Evolutionary conservation across 2,888 invertebrate species (phyloP).

Genomic region (Ferrisia virgata): DNA sequence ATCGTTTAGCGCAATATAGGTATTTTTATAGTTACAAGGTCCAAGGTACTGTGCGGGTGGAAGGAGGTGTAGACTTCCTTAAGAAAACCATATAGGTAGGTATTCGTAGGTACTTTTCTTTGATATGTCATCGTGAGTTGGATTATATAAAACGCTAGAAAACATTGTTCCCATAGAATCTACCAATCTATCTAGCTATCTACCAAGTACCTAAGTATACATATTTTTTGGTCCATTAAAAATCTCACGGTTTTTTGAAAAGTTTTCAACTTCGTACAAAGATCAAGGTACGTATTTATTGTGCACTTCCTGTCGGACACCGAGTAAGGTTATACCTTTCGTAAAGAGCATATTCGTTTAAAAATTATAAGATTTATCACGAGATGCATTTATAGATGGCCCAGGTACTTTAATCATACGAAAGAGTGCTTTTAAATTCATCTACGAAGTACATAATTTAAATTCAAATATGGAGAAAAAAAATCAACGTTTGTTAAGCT

Average conservation of each 20-base stretch:
- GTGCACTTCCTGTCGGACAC: neutral
- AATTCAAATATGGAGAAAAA: too few relatives aligned
- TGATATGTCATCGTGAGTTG: conserved; percentile 5
- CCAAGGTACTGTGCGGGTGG: too few relatives aligned
- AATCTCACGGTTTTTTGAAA: neutral
- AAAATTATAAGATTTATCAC: too few relatives aligned
- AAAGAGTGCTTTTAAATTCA: too few relatives aligned
- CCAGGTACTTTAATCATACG: too few relatives aligned
- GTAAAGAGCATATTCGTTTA: too few relatives aligned
- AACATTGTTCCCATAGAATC: neutral
- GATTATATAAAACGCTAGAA: neutral
- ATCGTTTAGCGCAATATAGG: neutral
- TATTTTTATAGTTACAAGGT: too few relatives aligned
- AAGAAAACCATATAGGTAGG: neutral
- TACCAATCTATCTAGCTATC: too few relatives aligned
- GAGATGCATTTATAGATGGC: too few relatives aligned
- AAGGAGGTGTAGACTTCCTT: neutral
- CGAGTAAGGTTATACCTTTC: neutral
- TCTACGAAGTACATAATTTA: too few relatives aligned
- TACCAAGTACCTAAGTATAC: too few relatives aligned
- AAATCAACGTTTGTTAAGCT: too few relatives aligned
- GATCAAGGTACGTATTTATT: neutral
- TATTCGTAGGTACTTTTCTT: neutral
- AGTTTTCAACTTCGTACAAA: neutral
- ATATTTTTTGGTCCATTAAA: neutral